These are phyloP conservation scores for Octodonta nipae DNA, from an alignment of 2,888 invertebrate genomes.

Conservation along the genomic window DNA sequence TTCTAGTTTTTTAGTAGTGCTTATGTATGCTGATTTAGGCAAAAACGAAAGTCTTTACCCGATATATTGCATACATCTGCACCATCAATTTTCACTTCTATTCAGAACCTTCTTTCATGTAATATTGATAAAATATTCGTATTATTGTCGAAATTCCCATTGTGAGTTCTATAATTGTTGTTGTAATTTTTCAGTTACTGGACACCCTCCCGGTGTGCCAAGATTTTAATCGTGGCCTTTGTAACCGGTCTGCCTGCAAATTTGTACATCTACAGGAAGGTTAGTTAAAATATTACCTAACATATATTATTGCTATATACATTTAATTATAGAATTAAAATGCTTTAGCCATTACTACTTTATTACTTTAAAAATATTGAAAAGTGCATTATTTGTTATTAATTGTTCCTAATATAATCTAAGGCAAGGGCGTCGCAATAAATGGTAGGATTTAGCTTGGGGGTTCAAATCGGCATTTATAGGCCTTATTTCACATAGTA, in stretches of 20 bases:
- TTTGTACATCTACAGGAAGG: constrained; percentile 96
- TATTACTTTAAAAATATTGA: no score
- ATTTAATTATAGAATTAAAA: no score
- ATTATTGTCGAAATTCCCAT: background rate
- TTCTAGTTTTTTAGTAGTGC: constrained; percentile 24
- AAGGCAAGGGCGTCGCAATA: no score
- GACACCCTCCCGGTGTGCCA: constrained; percentile 99
- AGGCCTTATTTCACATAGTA: no score
- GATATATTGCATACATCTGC: constrained; percentile 26
- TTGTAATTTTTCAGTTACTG: constrained; percentile 78
- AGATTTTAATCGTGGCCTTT: constrained; percentile 98
- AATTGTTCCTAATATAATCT: no score
- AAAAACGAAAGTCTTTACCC: background rate
- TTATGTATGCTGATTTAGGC: constrained; percentile 26
- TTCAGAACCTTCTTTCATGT: constrained; percentile 7
- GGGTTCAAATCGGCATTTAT: no score
- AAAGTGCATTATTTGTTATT: no score
- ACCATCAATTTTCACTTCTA: constrained; percentile 15
- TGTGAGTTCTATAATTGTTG: constrained; percentile 2
- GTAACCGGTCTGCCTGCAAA: constrained; percentile 93
- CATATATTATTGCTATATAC: no score
- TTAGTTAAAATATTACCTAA: constrained; percentile 31
- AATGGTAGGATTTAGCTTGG: no score
- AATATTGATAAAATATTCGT: background rate
- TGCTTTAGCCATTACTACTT: no score